Evolutionary conservation across 1,140 invertebrate genomes (phyloP), one percentile per base, ranked within the genome.

Genomic region (Zaprionus camerounensis): DNA sequence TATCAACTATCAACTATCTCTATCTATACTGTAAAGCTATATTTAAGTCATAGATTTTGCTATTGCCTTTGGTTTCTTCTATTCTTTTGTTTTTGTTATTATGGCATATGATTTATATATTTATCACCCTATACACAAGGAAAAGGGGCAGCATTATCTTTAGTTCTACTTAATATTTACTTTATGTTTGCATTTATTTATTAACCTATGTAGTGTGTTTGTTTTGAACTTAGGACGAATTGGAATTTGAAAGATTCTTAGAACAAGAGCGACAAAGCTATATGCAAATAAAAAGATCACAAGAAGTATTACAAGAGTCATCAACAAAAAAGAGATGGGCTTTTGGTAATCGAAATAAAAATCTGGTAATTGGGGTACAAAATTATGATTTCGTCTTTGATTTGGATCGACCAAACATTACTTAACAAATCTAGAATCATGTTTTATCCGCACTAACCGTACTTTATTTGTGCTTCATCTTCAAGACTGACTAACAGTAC

Each of bases 11-110:
- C 15, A 15, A 11, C 20, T 46, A 11, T 63, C 34, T 62, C n/a
- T 72, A 9, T 55, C 31, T 38, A 46, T 51, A 15, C 34, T 38
- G 9, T 58, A 11, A 17, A 58, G n/a, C 17, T 51, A 31, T 36
- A 3, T 51, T 59, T 36, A 59, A 36, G n/a, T 51, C 46, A 24
- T 46, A 56, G 24, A 41, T 5, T 69, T 59, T 61, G 20, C 6
- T 31, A 67, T 55, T 73, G 67, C 67, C 46, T 53, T 57, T 67
- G 24, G 49, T 69, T 49, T 49, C 58, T 17, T 46, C 36, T 4
- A 15, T 12, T 36, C 11, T 24, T 28, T 31, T 55, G 24, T 46
- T 41, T 26, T 2, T 46, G 41, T 46, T 46, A n/a, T 44, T 46
- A 17, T 46, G 41, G 41, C n/a, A 46, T 46, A 46, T 72, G 41